phyloP scores from a whole-genome alignment of 2,888 invertebrate genomes.

The Agonopterix arenella region DNA sequence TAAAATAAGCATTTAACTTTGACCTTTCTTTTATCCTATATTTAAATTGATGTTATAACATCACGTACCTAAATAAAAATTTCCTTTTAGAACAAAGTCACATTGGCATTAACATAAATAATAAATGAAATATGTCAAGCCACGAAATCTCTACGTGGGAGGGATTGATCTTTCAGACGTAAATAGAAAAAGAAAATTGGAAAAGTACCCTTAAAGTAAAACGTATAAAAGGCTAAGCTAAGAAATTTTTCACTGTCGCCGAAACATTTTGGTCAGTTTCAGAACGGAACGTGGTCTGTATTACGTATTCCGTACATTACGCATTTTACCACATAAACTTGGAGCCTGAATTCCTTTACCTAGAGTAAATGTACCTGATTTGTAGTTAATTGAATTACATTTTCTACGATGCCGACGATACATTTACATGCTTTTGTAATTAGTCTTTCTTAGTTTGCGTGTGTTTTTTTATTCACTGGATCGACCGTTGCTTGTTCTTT shows the following conservation, averaged over 20 bases:
- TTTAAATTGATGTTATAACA: no score
- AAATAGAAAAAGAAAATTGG: slow-evolving; percentile 1
- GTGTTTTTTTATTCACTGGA: no score
- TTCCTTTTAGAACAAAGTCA: no score
- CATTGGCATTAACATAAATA: not conserved
- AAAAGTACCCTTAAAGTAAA: slow-evolving; percentile 21
- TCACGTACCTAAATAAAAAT: no score
- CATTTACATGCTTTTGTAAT: no score
- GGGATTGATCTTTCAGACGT: not conserved
- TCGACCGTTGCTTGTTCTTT: no score
- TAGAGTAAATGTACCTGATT: not conserved
- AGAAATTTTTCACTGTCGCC: slow-evolving; percentile 54
- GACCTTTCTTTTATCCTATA: no score
- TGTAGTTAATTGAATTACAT: no score
- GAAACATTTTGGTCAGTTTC: slow-evolving; percentile 42
- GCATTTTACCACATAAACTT: not conserved
- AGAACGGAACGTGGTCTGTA: slow-evolving; percentile 43
- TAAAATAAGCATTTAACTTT: no score
- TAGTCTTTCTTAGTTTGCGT: no score
- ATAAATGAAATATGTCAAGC: not conserved
- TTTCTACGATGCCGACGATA: no score
- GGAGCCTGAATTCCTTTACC: slow-evolving; percentile 1
- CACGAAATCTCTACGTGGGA: not conserved
- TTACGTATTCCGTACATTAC: slow-evolving; percentile 22
- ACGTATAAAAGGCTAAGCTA: slow-evolving; percentile 42